A percentile compares a stretch with the other conserved stretches of the same genome.
Evolutionary conservation across 2,113 vertebrate species (phyloP).

Genomic region (Vombatus ursinus): DNA sequence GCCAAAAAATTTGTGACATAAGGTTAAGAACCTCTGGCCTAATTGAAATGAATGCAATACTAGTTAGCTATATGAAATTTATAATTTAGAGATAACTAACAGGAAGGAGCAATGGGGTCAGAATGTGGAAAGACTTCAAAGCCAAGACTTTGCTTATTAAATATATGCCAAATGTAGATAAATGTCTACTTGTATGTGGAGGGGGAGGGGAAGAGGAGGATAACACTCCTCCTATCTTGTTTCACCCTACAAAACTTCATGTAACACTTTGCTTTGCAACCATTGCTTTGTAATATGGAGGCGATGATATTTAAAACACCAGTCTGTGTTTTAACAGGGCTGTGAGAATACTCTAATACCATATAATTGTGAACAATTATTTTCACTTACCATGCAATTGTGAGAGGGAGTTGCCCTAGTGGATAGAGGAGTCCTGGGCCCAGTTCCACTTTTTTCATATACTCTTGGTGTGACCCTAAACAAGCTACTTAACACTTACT

Average conservation of each 20-base stretch:
- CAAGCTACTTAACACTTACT: background rate
- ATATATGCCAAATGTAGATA: background rate
- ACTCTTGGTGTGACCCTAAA: background rate
- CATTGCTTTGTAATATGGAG: background rate
- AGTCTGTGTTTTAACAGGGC: background rate
- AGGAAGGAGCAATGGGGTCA: background rate
- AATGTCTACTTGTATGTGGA: background rate
- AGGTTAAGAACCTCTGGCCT: background rate
- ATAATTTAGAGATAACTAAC: background rate
- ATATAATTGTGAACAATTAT: background rate
- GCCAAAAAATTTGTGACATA: background rate
- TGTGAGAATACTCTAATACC: background rate
- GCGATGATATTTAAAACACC: background rate
- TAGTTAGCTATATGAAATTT: background rate
- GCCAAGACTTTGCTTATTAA: background rate
- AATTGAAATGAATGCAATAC: background rate
- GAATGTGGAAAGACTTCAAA: background rate
- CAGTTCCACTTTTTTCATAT: background rate
- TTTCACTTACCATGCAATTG: background rate
- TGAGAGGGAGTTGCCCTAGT: background rate
- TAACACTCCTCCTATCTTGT: no score
- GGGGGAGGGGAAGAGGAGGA: no score
- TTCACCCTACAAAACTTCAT: background rate
- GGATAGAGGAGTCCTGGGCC: background rate
- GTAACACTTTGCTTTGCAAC: background rate